phyloP scores from a whole-genome alignment of 1,140 invertebrate genomes.

The Homalodisca vitripennis region DNA sequence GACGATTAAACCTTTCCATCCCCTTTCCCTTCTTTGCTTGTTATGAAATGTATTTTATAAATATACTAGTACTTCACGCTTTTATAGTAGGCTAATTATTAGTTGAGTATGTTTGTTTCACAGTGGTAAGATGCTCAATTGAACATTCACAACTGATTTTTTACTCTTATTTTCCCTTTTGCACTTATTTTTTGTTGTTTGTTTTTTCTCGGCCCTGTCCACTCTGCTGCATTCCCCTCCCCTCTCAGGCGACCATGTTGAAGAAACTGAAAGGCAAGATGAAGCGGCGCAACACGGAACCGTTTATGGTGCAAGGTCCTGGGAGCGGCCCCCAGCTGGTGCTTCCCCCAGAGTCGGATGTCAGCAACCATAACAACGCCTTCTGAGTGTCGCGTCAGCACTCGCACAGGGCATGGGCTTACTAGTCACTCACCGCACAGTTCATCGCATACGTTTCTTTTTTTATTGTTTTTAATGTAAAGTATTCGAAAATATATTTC shows the following conservation, averaged over 20 bases:
- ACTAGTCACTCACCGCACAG: conserved; percentile 14
- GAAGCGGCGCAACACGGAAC: conserved; percentile 90
- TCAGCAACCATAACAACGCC: conserved; percentile 34
- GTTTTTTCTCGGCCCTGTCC: conserved; percentile 35
- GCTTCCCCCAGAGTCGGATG: conserved; percentile 20
- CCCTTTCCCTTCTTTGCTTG: conserved; percentile 12
- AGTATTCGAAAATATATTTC: conserved; percentile 29
- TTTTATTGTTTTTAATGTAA: conserved; percentile 24
- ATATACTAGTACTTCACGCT: neutral
- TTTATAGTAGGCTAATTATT: neutral
- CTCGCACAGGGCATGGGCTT: conserved; percentile 31
- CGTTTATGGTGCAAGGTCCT: conserved; percentile 65
- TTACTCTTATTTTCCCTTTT: conserved; percentile 30
- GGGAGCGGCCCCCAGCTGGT: conserved; percentile 24
- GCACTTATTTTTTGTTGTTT: conserved; percentile 35
- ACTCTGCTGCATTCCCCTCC: too few species aligned
- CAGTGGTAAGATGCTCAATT: neutral
- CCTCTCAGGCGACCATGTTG: conserved; percentile 77
- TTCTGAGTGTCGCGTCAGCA: conserved; percentile 28
- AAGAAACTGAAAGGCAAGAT: conserved; percentile 93
- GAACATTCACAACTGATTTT: neutral
- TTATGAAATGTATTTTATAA: conserved; percentile 25
- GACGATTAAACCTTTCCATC: conserved; percentile 53
- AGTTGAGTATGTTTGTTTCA: too few species aligned
- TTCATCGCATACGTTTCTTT: conserved; percentile 1